These are phyloP conservation scores for Cyanoliseus patagonus DNA, from an alignment of 2,113 vertebrate species.

Conservation along the genomic window DNA sequence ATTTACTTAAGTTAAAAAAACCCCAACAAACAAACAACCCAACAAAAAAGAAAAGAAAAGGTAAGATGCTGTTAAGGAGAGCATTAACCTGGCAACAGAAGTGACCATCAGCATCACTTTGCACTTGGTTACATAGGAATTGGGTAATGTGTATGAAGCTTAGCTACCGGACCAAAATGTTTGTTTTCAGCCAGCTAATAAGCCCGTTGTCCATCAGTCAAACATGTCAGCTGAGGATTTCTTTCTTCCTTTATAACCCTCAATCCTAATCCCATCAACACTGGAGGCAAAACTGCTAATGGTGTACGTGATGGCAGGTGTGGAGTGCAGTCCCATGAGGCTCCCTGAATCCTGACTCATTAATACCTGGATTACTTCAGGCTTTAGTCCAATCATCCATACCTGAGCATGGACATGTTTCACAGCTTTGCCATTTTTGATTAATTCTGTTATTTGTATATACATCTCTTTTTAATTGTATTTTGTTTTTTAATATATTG, in stretches of 20 bases:
- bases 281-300: neutral
- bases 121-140: rapidly evolving
- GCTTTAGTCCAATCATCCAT: neutral
- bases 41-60: neutral
- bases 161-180: neutral
- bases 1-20: neutral
- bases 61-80: neutral
- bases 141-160: neutral
- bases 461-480: neutral
- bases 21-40: neutral
- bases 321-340: rapidly evolving
- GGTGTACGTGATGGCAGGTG: rapidly evolving
- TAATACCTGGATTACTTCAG: neutral
- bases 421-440: neutral
- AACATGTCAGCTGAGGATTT: neutral
- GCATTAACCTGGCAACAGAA: neutral
- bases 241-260: neutral
- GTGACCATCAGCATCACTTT: neutral
- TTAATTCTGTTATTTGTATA: neutral
- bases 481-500: neutral
- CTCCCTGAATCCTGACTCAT: neutral
- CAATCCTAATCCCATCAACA: rapidly evolving
- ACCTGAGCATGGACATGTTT: rapidly evolving
- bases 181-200: neutral
- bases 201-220: neutral